Conservation (phyloP, 1,140 invertebrate genomes). For the Brachionus angularis region DNA sequence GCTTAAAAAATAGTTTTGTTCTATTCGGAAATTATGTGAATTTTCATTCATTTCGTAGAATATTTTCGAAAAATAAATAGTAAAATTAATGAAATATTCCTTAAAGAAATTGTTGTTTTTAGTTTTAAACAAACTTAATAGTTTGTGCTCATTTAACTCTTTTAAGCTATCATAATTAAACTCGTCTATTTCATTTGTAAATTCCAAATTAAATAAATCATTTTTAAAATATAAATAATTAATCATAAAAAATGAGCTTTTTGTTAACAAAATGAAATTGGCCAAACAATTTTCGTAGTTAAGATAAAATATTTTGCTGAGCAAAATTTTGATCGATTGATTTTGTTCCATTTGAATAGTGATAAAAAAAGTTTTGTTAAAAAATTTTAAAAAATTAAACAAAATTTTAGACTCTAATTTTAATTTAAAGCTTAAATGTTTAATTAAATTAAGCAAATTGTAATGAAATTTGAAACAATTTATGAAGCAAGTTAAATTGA, state of each 20-base stretch:
- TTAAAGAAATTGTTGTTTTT: too few relatives aligned
- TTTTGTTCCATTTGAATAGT: slow-evolving; percentile 28
- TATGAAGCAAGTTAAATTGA: slow-evolving; percentile 35
- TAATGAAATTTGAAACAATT: slow-evolving; percentile 26
- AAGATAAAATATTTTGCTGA: slow-evolving; percentile 40
- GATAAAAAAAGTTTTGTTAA: neutral
- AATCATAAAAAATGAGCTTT: neutral
- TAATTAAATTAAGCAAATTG: slow-evolving; percentile 1
- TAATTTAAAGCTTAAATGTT: neutral
- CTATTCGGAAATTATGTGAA: neutral
- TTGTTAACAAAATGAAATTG: slow-evolving; percentile 11
- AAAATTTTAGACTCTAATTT: neutral
- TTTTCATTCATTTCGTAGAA: neutral
- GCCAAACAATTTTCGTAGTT: slow-evolving; percentile 32
- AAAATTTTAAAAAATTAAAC: neutral
- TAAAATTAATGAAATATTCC: too few relatives aligned
- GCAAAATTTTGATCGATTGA: slow-evolving; percentile 12
- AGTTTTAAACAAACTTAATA: too few relatives aligned
- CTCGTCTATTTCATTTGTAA: neutral
- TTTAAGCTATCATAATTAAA: neutral
- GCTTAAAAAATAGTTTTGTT: slow-evolving; percentile 5
- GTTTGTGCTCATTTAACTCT: neutral
- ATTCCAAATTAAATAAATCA: neutral
- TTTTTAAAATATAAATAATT: slow-evolving; percentile 27
- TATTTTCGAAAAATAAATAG: too few relatives aligned